Evolutionary conservation across 2,113 vertebrate species (phyloP), one percentile per base, ranked within the genome.

Genomic region (Psilopogon haemacephalus): DNA sequence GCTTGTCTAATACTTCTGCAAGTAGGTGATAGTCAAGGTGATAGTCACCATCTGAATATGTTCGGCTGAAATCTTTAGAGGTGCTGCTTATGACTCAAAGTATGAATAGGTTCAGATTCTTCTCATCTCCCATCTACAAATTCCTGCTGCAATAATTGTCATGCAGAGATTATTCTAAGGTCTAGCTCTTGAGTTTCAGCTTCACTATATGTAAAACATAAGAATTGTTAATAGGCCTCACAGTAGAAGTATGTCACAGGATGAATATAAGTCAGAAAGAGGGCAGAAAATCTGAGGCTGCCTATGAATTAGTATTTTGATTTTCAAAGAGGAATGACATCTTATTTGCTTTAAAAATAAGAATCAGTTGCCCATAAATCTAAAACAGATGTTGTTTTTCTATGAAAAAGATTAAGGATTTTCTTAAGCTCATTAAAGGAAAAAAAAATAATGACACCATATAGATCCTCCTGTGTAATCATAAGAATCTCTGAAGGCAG

Each of bases 291-390:
- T 58, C 50, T 17, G 52, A 46, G 68, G 30, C 12, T 92, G 9
- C 48, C 24, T 88, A 74, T 87, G 79, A 92, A 77, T 92, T 68
- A 0, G 1, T 80, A 64, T 91, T 94, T 83, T 56, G 89, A 60
- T 75, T 88, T 71, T 88, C 87, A 93, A 40, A 79, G 89, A 64
- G 85, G 64, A 82, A 87, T 96, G 93, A 95, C 89, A 95, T 93
- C 64, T 33, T 94, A 91, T 92, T 94, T 95, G 89, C 69, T 92
- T 93, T 86, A 89, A 94, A 95, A 95, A 94, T 91, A 91, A 94
- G 89, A 94, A 81, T 81, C 82, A 83, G 15, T 92, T 91, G 62
- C 82, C 72, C 68, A 89, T 93, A 91, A 80, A 96, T 86, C 79
- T 95, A 86, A 94, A 95, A 30, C 91, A 93, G 78, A 76, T 88